Evolutionary conservation across 2,888 invertebrate genomes (phyloP).

Genomic region (Epistrophe eligans): DNA sequence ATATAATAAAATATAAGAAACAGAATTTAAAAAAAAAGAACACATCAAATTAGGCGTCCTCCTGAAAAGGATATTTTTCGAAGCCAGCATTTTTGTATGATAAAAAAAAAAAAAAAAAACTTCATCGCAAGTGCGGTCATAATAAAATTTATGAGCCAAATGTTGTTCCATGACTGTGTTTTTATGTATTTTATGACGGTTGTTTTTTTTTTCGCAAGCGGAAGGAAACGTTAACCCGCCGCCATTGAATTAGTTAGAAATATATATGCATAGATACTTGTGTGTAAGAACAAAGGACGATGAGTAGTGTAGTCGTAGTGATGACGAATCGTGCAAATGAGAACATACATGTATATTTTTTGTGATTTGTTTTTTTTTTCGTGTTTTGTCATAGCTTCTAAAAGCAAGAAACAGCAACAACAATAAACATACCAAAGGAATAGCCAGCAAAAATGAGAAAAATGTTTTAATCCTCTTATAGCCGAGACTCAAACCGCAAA

Average conservation of each 20-base stretch:
- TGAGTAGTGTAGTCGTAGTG: conserved; percentile 40
- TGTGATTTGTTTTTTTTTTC: conserved; percentile 22
- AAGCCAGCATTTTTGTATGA: conserved; percentile 7
- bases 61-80: conserved; percentile 33
- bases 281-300: conserved; percentile 31
- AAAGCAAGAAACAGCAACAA: conserved; percentile 45
- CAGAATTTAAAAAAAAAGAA: conserved; percentile 31
- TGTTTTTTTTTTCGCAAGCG: conserved; percentile 9
- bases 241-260: neutral
- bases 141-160: conserved; percentile 54
- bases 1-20: conserved; percentile 1
- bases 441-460: conserved; percentile 36
- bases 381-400: conserved; percentile 7
- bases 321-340: conserved; percentile 60
- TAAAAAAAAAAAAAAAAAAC: conserved; percentile 2
- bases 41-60: conserved; percentile 40
- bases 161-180: conserved; percentile 32
- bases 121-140: conserved; percentile 40
- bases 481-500: conserved; percentile 58
- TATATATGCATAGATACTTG: neutral
- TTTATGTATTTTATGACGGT: conserved; percentile 16
- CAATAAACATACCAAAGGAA: conserved; percentile 18
- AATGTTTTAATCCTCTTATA: conserved; percentile 9
- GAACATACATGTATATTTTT: neutral
- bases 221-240: neutral